Base-by-base conservation (phyloP, 1,140 invertebrate species). In the Zaprionus ghesquierei region DNA sequence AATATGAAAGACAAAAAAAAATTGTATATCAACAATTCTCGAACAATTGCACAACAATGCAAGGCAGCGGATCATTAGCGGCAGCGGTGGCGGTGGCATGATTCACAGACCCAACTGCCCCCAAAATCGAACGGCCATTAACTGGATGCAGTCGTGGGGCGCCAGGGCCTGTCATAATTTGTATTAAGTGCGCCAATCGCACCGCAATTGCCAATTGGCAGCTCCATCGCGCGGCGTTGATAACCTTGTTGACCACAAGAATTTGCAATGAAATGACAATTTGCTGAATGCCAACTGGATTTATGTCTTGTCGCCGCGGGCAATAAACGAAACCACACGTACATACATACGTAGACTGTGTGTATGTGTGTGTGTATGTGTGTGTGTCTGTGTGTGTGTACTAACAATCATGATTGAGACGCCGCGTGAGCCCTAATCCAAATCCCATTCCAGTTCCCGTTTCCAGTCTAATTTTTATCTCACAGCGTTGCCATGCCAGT, bases 211-310 rank as follows among this genome's bases (percentile, higher is more conserved):
- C 31, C 69, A 60, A 46, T 66, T 66, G 49, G 35, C 59, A 78
- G 56, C 38, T 55, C 35, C 63, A 44, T 49, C 33, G 51, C n/a
- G 18, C 22, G n/a, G 53, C 74, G 79, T 77, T 89, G 84, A 89
- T 89, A 82, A 89, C 84, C 84, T 87, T 82, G 84, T 87, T 89
- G 84, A 89, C 79, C 84, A 74, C 84, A 84, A 82, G 72, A 82
- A 77, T 77, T 86, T 87, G 63, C 71, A 86, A 72, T 68, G 33
- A 69, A 81, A 86, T 71, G 62, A 73, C 71, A 85, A 85, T 71
- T 76, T 74, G 41, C 61, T 46, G 71, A 62, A 49, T 56, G 65
- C 35, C 44, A 76, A 56, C 62, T 49, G 38, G 68, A 77, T 79
- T 82, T 53, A 79, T 89, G 72, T 56, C 62, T 51, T 44, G 44